These are phyloP conservation scores for Shargacucullia verbasci DNA, from an alignment of 2,888 invertebrate genomes.

Conservation along the genomic window DNA sequence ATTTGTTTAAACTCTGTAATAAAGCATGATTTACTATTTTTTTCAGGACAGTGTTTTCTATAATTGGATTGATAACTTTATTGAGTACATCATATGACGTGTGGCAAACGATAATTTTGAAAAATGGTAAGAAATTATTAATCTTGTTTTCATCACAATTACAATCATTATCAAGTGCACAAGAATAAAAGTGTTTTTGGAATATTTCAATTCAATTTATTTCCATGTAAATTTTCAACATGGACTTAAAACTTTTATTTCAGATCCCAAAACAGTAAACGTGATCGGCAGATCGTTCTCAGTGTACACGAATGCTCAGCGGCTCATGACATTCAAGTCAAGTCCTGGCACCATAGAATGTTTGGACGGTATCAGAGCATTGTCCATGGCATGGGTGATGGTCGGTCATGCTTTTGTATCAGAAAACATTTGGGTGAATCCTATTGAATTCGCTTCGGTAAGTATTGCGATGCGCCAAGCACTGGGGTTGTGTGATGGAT, in stretches of 20 bases:
- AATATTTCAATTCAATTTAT: too few species aligned
- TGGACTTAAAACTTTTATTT: slow-evolving; percentile 22
- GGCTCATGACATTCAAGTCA: slow-evolving; percentile 69
- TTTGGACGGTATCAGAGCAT: slow-evolving; percentile 79
- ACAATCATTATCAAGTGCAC: too few species aligned
- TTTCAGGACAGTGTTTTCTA: slow-evolving; percentile 63
- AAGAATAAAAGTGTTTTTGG: too few species aligned
- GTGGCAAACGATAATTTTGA: slow-evolving; percentile 48
- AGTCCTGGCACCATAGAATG: slow-evolving; percentile 75
- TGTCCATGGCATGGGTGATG: slow-evolving; percentile 84
- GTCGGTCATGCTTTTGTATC: slow-evolving; percentile 72
- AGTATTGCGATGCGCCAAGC: too few species aligned
- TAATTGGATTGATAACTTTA: slow-evolving; percentile 67
- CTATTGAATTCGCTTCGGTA: slow-evolving; percentile 62
- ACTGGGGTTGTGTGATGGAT: too few species aligned
- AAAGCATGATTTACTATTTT: slow-evolving; percentile 4
- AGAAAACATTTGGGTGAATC: slow-evolving; percentile 55
- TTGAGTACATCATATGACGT: slow-evolving; percentile 68
- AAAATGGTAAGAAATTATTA: slow-evolving; percentile 52
- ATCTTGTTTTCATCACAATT: too few species aligned
- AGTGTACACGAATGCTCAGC: slow-evolving; percentile 73
- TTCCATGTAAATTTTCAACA: too few species aligned
- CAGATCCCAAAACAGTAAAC: slow-evolving; percentile 60
- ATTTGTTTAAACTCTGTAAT: not conserved
- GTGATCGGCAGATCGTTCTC: slow-evolving; percentile 58